Evolutionary conservation across 2,888 invertebrate genomes (phyloP).

Genomic region (Charanyca ferruginea): DNA sequence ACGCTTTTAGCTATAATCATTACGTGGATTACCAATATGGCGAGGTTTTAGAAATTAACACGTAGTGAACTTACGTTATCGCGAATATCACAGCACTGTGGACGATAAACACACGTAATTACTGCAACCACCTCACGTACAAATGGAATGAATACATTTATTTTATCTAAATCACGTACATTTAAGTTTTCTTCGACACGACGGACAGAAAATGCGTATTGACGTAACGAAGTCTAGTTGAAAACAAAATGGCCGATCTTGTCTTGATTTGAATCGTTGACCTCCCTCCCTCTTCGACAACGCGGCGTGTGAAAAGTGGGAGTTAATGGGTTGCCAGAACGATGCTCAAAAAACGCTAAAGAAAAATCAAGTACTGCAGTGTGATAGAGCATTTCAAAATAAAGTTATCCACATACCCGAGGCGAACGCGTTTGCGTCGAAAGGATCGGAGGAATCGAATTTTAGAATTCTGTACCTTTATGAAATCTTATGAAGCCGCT

Average conservation of each 20-base stretch:
- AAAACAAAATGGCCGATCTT: conserved; percentile 77
- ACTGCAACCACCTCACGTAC: conserved; percentile 79
- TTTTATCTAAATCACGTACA: conserved; percentile 70
- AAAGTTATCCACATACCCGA: too few species aligned
- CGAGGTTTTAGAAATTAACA: conserved; percentile 76
- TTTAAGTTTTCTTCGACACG: conserved; percentile 54
- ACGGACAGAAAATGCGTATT: conserved; percentile 48
- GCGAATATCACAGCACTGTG: conserved; percentile 70
- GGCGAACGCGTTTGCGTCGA: too few species aligned
- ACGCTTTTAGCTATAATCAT: conserved; percentile 64
- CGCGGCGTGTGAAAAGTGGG: too few species aligned
- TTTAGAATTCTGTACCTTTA: too few species aligned
- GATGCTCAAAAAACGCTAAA: too few species aligned
- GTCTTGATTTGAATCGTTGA: not conserved
- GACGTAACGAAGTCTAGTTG: conserved; percentile 60
- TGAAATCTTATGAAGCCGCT: too few species aligned
- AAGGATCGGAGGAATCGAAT: too few species aligned
- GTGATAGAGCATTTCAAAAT: too few species aligned
- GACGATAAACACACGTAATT: conserved; percentile 71
- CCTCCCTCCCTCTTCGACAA: too few species aligned
- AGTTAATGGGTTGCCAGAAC: too few species aligned
- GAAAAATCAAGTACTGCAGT: too few species aligned
- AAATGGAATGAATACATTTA: conserved; percentile 67
- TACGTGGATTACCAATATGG: conserved; percentile 88
- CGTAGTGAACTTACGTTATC: conserved; percentile 86